Conservation (phyloP, 2,797 vertebrate species). For the Myiotriccus ornatus region DNA sequence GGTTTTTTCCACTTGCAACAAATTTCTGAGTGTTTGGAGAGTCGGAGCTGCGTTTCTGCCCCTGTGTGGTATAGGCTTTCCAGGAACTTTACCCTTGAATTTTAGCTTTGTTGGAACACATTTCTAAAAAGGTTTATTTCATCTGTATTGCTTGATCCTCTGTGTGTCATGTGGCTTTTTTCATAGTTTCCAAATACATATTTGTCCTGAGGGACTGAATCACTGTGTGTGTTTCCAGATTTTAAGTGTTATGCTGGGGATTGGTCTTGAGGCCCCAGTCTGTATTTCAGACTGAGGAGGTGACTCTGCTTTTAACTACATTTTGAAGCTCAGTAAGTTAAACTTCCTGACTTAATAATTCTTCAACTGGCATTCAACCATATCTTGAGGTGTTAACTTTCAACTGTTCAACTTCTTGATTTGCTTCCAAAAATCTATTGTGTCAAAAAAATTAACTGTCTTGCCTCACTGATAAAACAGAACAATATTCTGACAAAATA, state of each 20-base stretch:
- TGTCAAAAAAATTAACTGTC: neutral
- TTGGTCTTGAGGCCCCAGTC: neutral
- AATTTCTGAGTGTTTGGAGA: neutral
- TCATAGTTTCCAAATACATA: slow-evolving; percentile 31
- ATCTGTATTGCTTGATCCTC: neutral
- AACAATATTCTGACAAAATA: neutral
- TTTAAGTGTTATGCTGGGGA: neutral
- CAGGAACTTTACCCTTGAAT: neutral
- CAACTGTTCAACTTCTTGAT: neutral
- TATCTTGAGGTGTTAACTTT: neutral
- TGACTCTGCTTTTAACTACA: neutral
- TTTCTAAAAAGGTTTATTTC: neutral
- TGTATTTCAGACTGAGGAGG: neutral
- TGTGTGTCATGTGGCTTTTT: neutral
- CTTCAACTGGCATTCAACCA: neutral
- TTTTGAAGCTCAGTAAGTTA: neutral
- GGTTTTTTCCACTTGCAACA: neutral
- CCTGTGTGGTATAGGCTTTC: neutral
- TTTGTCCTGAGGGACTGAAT: slow-evolving; percentile 24
- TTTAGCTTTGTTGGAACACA: neutral
- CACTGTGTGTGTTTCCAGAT: neutral
- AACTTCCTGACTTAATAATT: neutral
- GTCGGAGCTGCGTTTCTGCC: neutral
- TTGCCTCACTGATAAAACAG: neutral
- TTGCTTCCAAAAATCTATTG: neutral